Conservation (phyloP, 2,888 invertebrate genomes). For the Leptinotarsa peninsularis region DNA sequence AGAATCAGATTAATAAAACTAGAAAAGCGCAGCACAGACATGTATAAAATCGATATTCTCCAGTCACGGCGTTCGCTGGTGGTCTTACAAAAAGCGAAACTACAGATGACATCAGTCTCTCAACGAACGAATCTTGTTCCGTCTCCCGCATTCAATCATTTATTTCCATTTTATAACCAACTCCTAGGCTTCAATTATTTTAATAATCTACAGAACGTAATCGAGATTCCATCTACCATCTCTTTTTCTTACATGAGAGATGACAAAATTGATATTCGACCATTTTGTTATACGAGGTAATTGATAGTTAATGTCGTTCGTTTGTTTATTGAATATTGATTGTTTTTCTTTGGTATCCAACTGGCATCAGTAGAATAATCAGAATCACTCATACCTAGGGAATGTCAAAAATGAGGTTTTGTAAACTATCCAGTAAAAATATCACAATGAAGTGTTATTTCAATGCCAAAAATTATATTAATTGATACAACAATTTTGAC, state of each 20-base stretch:
- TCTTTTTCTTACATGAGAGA: background rate
- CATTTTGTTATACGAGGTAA: background rate
- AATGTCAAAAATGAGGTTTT: no score
- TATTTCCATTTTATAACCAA: background rate
- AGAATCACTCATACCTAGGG: no score
- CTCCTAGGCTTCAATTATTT: conserved; percentile 13
- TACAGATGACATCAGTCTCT: conserved; percentile 49
- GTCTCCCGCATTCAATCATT: conserved; percentile 23
- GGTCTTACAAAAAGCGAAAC: conserved; percentile 50
- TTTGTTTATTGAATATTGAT: no score
- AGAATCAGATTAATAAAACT: conserved; percentile 57
- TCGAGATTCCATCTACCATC: background rate
- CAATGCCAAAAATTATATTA: no score
- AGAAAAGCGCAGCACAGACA: conserved; percentile 56
- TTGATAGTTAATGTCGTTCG: no score
- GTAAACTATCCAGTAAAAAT: no score
- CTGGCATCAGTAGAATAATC: no score
- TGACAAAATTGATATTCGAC: background rate
- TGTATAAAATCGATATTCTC: conserved; percentile 55
- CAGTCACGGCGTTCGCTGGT: conserved; percentile 48
- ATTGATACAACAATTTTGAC: no score
- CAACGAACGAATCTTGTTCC: conserved; percentile 41
- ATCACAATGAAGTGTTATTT: no score
- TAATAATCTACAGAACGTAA: conserved; percentile 9
- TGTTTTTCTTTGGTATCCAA: no score